These are phyloP conservation scores for Tipula lateralis DNA, from an alignment of 2,888 invertebrate genomes.

Conservation along the genomic window DNA sequence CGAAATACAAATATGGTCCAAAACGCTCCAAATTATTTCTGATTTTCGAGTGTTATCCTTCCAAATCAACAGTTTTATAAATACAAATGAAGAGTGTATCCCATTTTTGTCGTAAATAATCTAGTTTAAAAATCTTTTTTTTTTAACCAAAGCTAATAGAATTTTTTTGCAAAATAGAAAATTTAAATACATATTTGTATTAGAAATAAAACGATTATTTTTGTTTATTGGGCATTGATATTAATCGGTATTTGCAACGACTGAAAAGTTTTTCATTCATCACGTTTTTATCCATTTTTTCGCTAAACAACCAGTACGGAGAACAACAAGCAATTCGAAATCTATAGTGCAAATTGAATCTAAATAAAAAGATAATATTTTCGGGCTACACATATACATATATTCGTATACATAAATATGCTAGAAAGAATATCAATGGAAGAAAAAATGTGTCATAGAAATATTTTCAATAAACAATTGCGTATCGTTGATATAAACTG, in stretches of 20 bases:
- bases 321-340: not conserved
- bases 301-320: not conserved
- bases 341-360: not conserved
- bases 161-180: no score
- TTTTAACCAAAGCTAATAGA: no score
- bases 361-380: not conserved
- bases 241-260: not conserved
- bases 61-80: no score
- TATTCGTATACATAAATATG: no score
- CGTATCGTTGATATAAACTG: not conserved
- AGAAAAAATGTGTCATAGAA: not conserved
- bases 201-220: not conserved
- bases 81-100: no score
- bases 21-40: no score
- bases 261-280: not conserved
- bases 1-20: no score
- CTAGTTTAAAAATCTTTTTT: no score
- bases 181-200: not conserved
- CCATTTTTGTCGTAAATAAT: no score
- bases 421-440: not conserved
- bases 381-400: not conserved
- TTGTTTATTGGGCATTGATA: not conserved
- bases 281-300: not conserved
- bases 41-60: no score
- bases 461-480: constrained; percentile 14